Conservation (phyloP, 2,797 vertebrate species). For the Hephaestus fuliginosus region DNA sequence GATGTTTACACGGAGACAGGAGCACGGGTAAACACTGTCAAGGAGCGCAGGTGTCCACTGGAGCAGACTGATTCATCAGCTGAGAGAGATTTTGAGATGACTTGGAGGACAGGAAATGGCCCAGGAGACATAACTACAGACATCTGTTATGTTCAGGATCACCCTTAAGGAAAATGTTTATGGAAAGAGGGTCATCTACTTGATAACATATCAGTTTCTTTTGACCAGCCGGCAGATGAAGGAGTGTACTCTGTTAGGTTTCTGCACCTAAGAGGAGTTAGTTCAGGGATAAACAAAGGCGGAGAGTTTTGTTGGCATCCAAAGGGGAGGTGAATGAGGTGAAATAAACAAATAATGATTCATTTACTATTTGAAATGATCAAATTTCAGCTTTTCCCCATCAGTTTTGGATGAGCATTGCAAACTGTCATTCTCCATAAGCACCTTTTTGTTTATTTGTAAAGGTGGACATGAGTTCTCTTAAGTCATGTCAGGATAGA, state of each 20-base stretch:
- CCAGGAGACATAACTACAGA: slow-evolving; percentile 29
- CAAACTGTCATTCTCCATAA: not conserved
- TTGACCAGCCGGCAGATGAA: slow-evolving; percentile 30
- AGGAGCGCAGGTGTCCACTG: slow-evolving; percentile 73
- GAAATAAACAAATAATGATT: too few species aligned
- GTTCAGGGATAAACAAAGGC: not conserved
- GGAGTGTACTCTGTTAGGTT: slow-evolving; percentile 26
- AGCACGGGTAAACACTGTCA: slow-evolving; percentile 74
- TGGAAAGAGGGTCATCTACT: slow-evolving; percentile 21
- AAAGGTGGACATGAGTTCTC: not conserved
- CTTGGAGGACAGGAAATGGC: slow-evolving; percentile 10
- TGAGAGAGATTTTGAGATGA: slow-evolving; percentile 50
- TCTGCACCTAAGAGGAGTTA: slow-evolving; percentile 8
- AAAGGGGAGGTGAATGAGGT: not conserved
- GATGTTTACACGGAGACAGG: slow-evolving; percentile 77
- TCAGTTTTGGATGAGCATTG: not conserved
- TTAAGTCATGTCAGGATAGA: not conserved
- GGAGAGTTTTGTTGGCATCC: not conserved
- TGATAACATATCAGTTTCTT: slow-evolving; percentile 33
- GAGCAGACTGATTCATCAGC: slow-evolving; percentile 66
- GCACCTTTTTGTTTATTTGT: not conserved
- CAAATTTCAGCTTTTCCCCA: not conserved
- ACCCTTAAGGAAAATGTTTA: slow-evolving; percentile 69
- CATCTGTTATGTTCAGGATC: slow-evolving; percentile 45
- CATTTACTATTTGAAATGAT: not conserved